These are phyloP conservation scores for Synanthedon vespiformis DNA, from an alignment of 2,888 invertebrate genomes.

Conservation along the genomic window DNA sequence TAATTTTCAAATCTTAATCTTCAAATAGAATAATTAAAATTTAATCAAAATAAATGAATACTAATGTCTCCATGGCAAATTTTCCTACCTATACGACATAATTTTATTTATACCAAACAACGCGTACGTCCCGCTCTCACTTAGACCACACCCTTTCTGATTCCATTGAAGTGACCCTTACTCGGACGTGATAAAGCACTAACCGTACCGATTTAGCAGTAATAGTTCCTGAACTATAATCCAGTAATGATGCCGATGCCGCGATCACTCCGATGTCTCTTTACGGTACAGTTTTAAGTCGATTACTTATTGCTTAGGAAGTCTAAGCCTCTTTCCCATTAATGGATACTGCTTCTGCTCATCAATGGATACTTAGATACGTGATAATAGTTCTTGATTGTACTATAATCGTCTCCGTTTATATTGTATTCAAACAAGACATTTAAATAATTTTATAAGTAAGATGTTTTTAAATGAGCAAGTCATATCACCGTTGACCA, in stretches of 20 bases:
- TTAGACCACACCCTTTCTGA: not conserved
- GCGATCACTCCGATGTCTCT: not conserved
- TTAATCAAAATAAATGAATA: too few relatives aligned
- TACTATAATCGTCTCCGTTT: too few relatives aligned
- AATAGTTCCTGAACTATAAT: not conserved
- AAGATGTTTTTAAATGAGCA: too few relatives aligned
- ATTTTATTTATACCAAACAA: not conserved
- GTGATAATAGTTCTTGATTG: too few relatives aligned
- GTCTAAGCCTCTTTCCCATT: slow-evolving; percentile 5
- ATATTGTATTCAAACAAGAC: too few relatives aligned
- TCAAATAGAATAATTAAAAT: too few relatives aligned
- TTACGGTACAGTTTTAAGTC: not conserved
- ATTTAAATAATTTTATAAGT: too few relatives aligned
- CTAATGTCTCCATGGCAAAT: too few relatives aligned
- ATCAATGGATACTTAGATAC: slow-evolving; percentile 6
- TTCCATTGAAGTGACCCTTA: not conserved
- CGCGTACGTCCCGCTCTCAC: slow-evolving; percentile 3
- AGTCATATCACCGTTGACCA: too few relatives aligned
- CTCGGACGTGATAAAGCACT: not conserved
- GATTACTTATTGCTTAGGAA: not conserved
- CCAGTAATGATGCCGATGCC: not conserved
- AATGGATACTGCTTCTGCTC: slow-evolving; percentile 13
- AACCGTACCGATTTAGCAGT: not conserved
- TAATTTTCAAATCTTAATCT: too few relatives aligned
- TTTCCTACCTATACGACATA: too few relatives aligned